Evolutionary conservation across 35 echinoderm and acorn worm genomes (phyloP).

Genomic region (Apostichopus japonicus): DNA sequence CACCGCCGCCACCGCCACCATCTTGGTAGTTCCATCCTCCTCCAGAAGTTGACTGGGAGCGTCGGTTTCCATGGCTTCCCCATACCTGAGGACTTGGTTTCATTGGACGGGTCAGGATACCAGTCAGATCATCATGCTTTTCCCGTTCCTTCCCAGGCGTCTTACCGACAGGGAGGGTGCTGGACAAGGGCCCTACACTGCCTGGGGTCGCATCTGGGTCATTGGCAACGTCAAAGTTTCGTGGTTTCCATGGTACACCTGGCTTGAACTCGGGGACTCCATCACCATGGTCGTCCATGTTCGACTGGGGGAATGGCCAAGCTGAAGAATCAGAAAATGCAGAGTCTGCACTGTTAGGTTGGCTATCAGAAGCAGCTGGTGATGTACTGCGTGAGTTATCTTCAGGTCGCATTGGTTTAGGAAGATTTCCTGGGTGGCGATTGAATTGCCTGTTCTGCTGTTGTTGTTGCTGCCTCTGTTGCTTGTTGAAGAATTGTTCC

Average conservation of each 20-base stretch:
- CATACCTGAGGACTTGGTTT: slow-evolving; percentile 66
- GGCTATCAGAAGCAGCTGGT: slow-evolving; percentile 81
- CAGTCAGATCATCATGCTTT: slow-evolving; percentile 77
- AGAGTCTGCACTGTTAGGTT: slow-evolving; percentile 85
- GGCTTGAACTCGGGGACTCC: slow-evolving; percentile 96
- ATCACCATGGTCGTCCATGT: slow-evolving; percentile 60
- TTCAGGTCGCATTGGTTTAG: slow-evolving; percentile 65
- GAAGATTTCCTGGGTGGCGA: slow-evolving; percentile 18
- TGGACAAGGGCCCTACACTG: slow-evolving; percentile 66
- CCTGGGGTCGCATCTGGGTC: slow-evolving; percentile 97
- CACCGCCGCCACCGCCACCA: background rate
- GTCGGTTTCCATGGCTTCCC: slow-evolving; percentile 29
- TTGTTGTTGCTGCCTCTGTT: slow-evolving; percentile 44
- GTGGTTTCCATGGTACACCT: slow-evolving; percentile 97
- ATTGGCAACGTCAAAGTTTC: slow-evolving; percentile 88
- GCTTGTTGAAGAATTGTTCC: slow-evolving; percentile 80
- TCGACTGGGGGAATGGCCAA: slow-evolving; percentile 75
- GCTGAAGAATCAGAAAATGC: slow-evolving; percentile 85
- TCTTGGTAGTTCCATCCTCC: slow-evolving; percentile 84
- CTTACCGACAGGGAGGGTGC: slow-evolving; percentile 47
- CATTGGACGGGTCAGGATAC: slow-evolving; percentile 95
- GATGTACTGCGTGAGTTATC: slow-evolving; percentile 93
- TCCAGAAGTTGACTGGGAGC: slow-evolving; percentile 63
- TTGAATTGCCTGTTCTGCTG: slow-evolving; percentile 51
- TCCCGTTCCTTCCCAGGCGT: slow-evolving; percentile 66